Evolutionary conservation across 1,140 invertebrate genomes (phyloP).

Genomic region (Colletes gigas): DNA sequence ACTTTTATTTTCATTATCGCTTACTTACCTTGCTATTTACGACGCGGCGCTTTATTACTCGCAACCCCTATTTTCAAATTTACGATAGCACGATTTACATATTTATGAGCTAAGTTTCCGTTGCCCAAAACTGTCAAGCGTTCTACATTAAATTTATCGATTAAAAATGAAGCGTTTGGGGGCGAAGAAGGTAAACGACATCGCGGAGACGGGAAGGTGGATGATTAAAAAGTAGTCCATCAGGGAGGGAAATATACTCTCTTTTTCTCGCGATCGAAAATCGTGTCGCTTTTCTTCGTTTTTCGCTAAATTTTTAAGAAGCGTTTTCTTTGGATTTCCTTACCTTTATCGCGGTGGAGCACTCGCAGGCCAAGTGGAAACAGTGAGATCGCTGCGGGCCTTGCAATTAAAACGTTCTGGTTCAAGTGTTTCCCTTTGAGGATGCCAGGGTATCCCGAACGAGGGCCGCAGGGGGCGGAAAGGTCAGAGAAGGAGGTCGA

Average conservation of each 20-base stretch:
- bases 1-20: conserved; percentile 2
- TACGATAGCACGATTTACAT: conserved; percentile 8
- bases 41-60: neutral
- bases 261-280: conserved; percentile 64
- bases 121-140: conserved; percentile 24
- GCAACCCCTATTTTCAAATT: conserved; percentile 17
- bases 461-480: conserved; percentile 63
- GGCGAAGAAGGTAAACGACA: conserved; percentile 19
- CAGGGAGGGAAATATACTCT: conserved; percentile 51
- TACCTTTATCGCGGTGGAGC: conserved; percentile 47
- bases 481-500: conserved; percentile 65
- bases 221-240: conserved; percentile 55
- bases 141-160: conserved; percentile 72
- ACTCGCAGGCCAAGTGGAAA: conserved; percentile 74
- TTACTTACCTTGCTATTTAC: neutral
- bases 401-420: conserved; percentile 80
- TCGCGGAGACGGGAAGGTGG: conserved; percentile 13
- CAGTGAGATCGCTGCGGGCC: conserved; percentile 72
- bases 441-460: conserved; percentile 69
- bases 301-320: conserved; percentile 65
- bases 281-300: conserved; percentile 61
- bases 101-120: conserved; percentile 19
- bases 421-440: conserved; percentile 77
- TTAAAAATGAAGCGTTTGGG: conserved; percentile 66
- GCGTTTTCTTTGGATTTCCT: conserved; percentile 55